A percentile compares a stretch with the other conserved stretches of the same genome.
These are phyloP conservation scores for Edolisoma coerulescens DNA, from an alignment of 2,113 vertebrate species.

Conservation along the genomic window DNA sequence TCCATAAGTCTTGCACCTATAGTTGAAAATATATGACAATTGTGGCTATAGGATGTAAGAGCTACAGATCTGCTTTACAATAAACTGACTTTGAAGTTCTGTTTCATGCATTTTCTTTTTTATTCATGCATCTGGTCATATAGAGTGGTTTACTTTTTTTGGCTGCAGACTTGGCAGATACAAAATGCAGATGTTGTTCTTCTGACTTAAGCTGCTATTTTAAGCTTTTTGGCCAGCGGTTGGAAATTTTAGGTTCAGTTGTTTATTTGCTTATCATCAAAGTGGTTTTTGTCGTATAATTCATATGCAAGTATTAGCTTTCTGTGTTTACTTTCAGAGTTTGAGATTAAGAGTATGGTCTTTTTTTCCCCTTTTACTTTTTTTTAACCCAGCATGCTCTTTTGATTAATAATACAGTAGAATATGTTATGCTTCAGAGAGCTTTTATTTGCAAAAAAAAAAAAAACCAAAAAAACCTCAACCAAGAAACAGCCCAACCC, in stretches of 20 bases:
- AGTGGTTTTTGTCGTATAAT: slow-evolving; percentile 47
- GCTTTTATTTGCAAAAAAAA: neutral
- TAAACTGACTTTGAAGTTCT: slow-evolving; percentile 55
- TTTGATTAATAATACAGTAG: slow-evolving; percentile 54
- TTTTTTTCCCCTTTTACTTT: neutral
- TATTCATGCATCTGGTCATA: slow-evolving; percentile 70
- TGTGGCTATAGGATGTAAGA: neutral
- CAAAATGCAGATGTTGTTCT: slow-evolving; percentile 65
- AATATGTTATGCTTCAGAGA: slow-evolving; percentile 36
- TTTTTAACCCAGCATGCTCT: neutral
- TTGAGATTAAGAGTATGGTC: slow-evolving; percentile 41
- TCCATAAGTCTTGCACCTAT: neutral
- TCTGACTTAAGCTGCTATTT: slow-evolving; percentile 53
- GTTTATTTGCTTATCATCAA: slow-evolving; percentile 57
- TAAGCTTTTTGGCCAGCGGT: slow-evolving; percentile 42
- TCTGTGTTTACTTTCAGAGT: slow-evolving; percentile 31
- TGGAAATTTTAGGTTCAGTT: slow-evolving; percentile 35
- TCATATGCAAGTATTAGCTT: slow-evolving; percentile 45
- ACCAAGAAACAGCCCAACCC: neutral
- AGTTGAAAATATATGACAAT: neutral
- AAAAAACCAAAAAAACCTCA: neutral
- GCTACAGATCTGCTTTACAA: slow-evolving; percentile 23
- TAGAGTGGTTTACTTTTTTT: slow-evolving; percentile 58
- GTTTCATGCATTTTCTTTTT: slow-evolving; percentile 63
- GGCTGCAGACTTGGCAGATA: slow-evolving; percentile 66